These are phyloP conservation scores for Felis chaus DNA, from an alignment of 2,113 vertebrate genomes.

Conservation along the genomic window DNA sequence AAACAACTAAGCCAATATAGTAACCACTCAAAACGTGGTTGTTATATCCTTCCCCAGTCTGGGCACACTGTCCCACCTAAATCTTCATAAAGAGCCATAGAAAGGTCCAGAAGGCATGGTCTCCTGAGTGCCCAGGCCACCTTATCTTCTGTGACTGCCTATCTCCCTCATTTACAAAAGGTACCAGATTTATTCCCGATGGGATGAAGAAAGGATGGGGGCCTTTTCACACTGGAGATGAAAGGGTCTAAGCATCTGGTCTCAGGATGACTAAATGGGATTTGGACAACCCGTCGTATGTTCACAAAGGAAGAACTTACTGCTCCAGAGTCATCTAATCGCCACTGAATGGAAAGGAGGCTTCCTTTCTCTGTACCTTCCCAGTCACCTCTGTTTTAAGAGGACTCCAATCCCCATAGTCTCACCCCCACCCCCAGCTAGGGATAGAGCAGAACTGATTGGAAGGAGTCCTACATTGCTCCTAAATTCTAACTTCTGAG, in stretches of 20 bases:
- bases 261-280: background rate
- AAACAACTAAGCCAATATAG: conserved; percentile 14
- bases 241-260: background rate
- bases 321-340: background rate
- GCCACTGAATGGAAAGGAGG: background rate
- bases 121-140: background rate
- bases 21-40: background rate
- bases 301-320: background rate
- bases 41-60: background rate
- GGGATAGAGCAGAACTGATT: background rate
- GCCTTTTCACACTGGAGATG: background rate
- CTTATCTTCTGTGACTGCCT: background rate
- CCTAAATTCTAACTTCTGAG: background rate
- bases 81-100: background rate
- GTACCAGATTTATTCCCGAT: background rate
- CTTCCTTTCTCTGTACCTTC: background rate
- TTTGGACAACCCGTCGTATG: background rate
- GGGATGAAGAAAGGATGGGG: background rate
- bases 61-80: background rate
- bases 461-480: background rate
- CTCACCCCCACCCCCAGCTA: background rate
- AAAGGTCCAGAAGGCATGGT: background rate
- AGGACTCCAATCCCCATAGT: background rate
- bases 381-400: background rate
- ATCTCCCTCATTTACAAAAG: background rate